These are phyloP conservation scores for Catocala nupta DNA, from an alignment of 2,888 invertebrate species.

Conservation along the genomic window DNA sequence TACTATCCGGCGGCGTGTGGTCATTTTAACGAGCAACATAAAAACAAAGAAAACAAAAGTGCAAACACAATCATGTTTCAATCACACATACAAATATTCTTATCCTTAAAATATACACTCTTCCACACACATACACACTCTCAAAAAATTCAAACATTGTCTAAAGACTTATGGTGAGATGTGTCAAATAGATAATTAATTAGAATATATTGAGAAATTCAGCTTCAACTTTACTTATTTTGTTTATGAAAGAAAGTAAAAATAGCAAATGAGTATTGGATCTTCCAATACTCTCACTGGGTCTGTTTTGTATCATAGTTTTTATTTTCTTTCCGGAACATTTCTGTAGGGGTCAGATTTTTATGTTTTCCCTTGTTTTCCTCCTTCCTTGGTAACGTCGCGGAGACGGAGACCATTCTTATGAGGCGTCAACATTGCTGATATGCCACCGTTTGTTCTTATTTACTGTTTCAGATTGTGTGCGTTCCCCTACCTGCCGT, in stretches of 20 bases:
- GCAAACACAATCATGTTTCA: too few species aligned
- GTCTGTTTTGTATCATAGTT: conserved; percentile 48
- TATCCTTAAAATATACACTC: too few species aligned
- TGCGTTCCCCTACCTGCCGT: conserved; percentile 8
- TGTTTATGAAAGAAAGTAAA: conserved; percentile 3
- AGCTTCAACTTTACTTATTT: neutral
- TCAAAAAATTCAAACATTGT: too few species aligned
- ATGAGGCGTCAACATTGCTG: conserved; percentile 48
- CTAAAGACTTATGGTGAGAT: too few species aligned
- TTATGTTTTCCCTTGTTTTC: conserved; percentile 45
- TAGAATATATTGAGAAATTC: too few species aligned
- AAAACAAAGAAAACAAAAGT: too few species aligned
- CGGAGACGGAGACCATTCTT: conserved; percentile 43
- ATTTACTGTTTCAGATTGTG: conserved; percentile 47
- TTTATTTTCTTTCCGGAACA: conserved; percentile 40
- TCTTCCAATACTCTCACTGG: conserved; percentile 32
- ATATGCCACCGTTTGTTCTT: conserved; percentile 43
- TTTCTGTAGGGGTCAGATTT: conserved; percentile 49
- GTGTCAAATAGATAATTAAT: too few species aligned
- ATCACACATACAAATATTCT: too few species aligned
- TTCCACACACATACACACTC: too few species aligned
- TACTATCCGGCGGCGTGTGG: too few species aligned
- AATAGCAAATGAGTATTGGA: conserved; percentile 36
- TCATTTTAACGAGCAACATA: too few species aligned
- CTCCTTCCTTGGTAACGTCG: conserved; percentile 27